phyloP scores from a whole-genome alignment of 2,797 vertebrate genomes.

The Bucorvus abyssinicus region DNA sequence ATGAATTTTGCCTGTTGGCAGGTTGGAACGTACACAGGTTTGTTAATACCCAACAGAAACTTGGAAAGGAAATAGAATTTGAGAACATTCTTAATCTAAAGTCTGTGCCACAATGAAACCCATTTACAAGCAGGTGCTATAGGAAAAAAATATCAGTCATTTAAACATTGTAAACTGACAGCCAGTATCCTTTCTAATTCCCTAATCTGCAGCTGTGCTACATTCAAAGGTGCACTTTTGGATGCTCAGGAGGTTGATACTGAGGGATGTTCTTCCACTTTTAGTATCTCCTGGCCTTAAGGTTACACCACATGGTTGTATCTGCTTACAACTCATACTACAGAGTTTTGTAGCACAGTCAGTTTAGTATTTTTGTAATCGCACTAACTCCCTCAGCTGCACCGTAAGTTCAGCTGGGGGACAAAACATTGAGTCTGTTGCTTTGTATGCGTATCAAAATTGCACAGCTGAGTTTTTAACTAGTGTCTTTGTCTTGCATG shows the following conservation, averaged over 20 bases:
- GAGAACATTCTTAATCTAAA: background rate
- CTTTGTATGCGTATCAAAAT: background rate
- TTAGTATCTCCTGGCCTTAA: background rate
- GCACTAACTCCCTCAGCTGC: background rate
- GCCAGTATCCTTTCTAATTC: slow-evolving; percentile 45
- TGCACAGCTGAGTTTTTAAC: background rate
- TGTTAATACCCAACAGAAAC: slow-evolving; percentile 14
- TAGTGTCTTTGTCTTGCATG: background rate
- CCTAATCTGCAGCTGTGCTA: slow-evolving; percentile 36
- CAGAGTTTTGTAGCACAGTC: background rate
- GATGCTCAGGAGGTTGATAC: background rate
- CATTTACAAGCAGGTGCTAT: slow-evolving; percentile 46
- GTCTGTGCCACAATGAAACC: background rate
- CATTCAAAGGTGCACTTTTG: slow-evolving; percentile 1
- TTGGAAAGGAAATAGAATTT: slow-evolving; percentile 27
- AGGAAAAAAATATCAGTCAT: slow-evolving; percentile 24
- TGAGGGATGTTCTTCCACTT: background rate
- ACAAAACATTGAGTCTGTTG: background rate
- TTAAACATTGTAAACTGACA: slow-evolving; percentile 58
- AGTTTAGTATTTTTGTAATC: background rate
- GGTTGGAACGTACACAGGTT: background rate
- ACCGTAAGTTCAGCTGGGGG: background rate
- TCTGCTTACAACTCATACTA: background rate
- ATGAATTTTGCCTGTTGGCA: background rate
- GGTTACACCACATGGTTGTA: background rate